Percentiles rank a stretch among this genome's conserved stretches.
phyloP scores from a whole-genome alignment of 2,113 vertebrate genomes.

The Epinephelus fuscoguttatus region DNA sequence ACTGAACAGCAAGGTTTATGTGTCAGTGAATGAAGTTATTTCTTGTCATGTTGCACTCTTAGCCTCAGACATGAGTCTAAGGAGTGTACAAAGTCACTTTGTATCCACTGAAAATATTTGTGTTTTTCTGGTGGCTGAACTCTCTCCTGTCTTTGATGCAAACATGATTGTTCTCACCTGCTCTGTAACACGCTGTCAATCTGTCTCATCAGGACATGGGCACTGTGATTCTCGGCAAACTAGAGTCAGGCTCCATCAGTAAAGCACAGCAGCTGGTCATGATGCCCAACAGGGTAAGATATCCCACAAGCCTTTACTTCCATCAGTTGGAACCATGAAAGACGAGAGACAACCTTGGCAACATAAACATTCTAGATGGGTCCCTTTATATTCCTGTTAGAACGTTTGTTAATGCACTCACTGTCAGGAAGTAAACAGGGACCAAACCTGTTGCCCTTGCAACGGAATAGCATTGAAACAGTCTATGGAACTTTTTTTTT shows the following conservation, averaged over 20 bases:
- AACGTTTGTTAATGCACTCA: no score
- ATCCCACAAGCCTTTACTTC: neutral
- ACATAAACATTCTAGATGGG: no score
- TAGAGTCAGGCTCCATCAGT: constrained; percentile 95
- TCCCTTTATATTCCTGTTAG: no score
- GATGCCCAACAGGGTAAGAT: constrained; percentile 97
- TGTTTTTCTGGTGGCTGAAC: neutral
- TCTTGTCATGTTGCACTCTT: neutral
- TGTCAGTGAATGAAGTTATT: neutral
- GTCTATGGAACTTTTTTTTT: no score
- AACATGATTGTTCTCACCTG: neutral
- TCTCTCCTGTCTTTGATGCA: neutral
- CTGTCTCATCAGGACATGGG: constrained; percentile 92
- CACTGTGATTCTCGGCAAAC: constrained; percentile 95
- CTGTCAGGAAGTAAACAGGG: no score
- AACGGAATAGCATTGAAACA: no score
- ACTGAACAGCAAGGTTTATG: neutral
- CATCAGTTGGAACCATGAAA: neutral
- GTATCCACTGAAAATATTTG: neutral
- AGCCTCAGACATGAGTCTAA: neutral
- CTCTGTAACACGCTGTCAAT: neutral
- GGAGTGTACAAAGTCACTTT: neutral
- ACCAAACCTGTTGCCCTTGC: no score
- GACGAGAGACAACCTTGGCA: no score
- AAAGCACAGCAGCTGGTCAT: constrained; percentile 98